A percentile compares a stretch with the other conserved stretches of the same genome.
phyloP scores from a whole-genome alignment of 2,113 vertebrate genomes.

The Crotalus horridus region DNA sequence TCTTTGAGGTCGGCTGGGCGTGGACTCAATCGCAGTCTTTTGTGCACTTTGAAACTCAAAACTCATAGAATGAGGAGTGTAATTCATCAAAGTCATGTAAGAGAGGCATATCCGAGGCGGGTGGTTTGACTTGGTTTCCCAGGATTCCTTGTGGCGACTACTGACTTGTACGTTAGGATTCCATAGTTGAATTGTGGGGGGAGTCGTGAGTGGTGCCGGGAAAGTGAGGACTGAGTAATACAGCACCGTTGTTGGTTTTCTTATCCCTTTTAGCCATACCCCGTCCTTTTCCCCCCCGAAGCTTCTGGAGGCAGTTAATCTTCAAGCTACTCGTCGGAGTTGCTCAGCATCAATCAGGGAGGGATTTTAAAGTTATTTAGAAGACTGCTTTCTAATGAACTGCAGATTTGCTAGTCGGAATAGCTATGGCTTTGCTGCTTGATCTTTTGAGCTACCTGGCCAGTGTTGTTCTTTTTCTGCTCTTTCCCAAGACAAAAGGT shows the following conservation, averaged over 20 bases:
- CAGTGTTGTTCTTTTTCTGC: too few relatives aligned
- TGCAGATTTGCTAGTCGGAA: not conserved
- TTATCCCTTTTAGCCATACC: not conserved
- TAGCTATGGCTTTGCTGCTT: not conserved
- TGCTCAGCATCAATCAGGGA: not conserved
- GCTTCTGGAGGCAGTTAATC: conserved; percentile 33
- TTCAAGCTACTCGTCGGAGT: not conserved
- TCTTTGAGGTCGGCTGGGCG: too few relatives aligned
- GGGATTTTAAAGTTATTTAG: not conserved
- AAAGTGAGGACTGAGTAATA: not conserved
- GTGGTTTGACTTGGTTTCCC: conserved; percentile 35
- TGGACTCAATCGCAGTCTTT: not conserved
- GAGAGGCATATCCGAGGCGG: too few relatives aligned
- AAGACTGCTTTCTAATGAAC: not conserved
- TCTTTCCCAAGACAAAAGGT: too few relatives aligned
- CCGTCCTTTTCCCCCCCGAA: conserved; percentile 17
- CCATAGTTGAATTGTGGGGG: not conserved
- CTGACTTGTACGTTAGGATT: rapidly evolving
- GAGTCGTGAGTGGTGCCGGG: too few relatives aligned
- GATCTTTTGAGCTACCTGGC: not conserved
- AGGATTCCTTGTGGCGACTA: rapidly evolving
- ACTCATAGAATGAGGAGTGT: rapidly evolving
- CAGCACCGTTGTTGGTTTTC: rapidly evolving
- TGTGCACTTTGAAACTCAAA: not conserved
- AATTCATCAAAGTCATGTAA: rapidly evolving